phyloP scores from a whole-genome alignment of 1,140 invertebrate genomes.

The Eriocheir sinensis region DNA sequence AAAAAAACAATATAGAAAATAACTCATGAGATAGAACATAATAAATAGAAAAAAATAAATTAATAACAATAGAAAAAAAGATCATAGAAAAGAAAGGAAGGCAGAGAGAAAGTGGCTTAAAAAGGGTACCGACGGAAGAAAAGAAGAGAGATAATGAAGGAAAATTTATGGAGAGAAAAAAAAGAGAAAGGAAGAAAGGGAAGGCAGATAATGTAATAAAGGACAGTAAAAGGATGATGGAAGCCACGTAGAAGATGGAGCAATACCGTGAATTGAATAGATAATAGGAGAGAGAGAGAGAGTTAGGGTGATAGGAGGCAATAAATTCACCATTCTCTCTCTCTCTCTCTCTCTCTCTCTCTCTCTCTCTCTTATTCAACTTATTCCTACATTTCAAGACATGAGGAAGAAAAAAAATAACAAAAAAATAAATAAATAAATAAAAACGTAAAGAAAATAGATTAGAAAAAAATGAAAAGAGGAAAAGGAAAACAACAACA shows the following conservation, averaged over 20 bases:
- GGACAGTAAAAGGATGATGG: neutral
- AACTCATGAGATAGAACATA: neutral
- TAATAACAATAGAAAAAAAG: neutral
- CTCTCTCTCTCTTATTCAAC: neutral
- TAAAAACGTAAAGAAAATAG: too few species aligned
- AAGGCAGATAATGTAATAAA: neutral
- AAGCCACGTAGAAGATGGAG: neutral
- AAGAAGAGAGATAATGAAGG: neutral
- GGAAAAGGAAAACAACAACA: neutral
- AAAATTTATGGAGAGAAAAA: neutral
- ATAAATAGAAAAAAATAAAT: neutral
- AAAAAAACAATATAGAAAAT: neutral
- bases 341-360: conserved; percentile 22
- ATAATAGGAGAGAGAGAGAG: neutral
- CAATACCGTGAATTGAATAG: neutral
- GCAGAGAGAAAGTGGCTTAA: neutral
- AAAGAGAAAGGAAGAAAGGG: neutral
- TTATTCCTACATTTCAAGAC: neutral
- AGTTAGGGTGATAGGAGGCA: neutral
- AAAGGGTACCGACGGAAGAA: neutral
- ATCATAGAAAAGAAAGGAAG: neutral
- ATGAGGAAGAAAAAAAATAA: neutral
- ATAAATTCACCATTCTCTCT: conserved; percentile 26
- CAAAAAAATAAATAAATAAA: too few species aligned
- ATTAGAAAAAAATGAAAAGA: neutral